Percentiles rank a stretch among this genome's conserved stretches.
Conservation (phyloP, 37 sponge, comb jelly and placozoan genomes). For the Theonella swinhoei region DNA sequence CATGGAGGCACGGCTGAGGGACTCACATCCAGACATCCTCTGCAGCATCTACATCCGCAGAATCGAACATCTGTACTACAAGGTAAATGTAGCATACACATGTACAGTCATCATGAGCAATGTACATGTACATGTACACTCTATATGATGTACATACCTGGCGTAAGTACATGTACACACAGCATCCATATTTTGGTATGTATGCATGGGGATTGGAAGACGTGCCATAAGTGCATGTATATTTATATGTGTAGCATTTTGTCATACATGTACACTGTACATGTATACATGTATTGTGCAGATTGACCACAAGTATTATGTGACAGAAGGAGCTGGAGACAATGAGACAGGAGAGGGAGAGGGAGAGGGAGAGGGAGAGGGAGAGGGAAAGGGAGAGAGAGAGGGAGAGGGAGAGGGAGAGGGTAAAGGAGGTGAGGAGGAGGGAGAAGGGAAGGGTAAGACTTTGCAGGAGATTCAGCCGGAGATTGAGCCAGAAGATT, state of each 20-base stretch:
- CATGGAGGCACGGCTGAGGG: slow-evolving; percentile 32
- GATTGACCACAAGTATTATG: slow-evolving; percentile 46
- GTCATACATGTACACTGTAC: neutral
- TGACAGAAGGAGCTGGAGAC: neutral
- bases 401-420: slow-evolving; percentile 3
- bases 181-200: neutral
- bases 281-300: slow-evolving; percentile 4
- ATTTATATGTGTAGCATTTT: no score
- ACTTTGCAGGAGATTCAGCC: neutral
- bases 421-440: neutral
- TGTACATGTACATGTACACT: neutral
- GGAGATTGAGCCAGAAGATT: slow-evolving; percentile 6
- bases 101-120: neutral
- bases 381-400: slow-evolving; percentile 1
- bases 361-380: neutral
- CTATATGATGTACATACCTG: neutral
- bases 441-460: slow-evolving; percentile 3
- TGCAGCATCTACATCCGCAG: slow-evolving; percentile 84
- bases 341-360: neutral
- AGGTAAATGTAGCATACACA: slow-evolving; percentile 63
- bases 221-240: no score
- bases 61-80: slow-evolving; percentile 96
- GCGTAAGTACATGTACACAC: neutral
- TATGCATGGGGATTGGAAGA: neutral
- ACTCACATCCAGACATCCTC: slow-evolving; percentile 24